Evolutionary conservation across 2,888 invertebrate species (phyloP), one percentile per base, ranked within the genome.

Genomic region (Gonocerus acuteangulatus): DNA sequence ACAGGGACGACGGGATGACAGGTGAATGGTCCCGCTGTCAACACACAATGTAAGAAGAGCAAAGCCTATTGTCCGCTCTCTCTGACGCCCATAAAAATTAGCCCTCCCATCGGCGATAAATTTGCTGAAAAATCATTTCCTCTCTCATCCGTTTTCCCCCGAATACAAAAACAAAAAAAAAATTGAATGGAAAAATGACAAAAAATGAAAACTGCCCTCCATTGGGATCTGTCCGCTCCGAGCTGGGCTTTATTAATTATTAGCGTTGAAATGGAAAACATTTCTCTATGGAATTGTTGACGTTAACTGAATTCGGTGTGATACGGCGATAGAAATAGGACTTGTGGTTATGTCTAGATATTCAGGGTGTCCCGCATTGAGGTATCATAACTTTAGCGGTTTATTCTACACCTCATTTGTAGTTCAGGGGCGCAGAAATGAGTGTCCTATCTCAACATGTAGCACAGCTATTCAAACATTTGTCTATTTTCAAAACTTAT

Each of bases 31-130:
- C 13, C 27, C 44, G 49, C 57, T 63, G 63, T 63, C 63, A 63
- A 15, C 34, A 52, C 49, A 62, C 59, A 62, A 62, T 57, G 59
- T 62, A 62, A 62, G 62, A 59, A 62, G 51, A 39, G 58, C 56
- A 47, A n/a, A 18, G 27, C 44, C 57, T 45, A 57, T 57, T 57
- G 57, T 57, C 45, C 32, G 18, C 45, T 22, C 56, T 61, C 48
- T 48, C 39, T 57, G 18, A 57, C 44, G 34, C 57, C 61, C 61
- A 61, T 61, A 61, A 61, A 61, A 61, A 61, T 61, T 61, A 61
- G 22, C 39, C 56, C 56, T 48, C 54, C 61, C 42, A 61, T 42
- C 36, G 13, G 16, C 39, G 48, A 47, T 57, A 57, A 57, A 57
- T 57, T 44, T 57, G 57, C 32, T 44, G 57, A 57, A 57, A 57